phyloP scores from a whole-genome alignment of 2,113 vertebrate species.

The Corythaeola cristata region DNA sequence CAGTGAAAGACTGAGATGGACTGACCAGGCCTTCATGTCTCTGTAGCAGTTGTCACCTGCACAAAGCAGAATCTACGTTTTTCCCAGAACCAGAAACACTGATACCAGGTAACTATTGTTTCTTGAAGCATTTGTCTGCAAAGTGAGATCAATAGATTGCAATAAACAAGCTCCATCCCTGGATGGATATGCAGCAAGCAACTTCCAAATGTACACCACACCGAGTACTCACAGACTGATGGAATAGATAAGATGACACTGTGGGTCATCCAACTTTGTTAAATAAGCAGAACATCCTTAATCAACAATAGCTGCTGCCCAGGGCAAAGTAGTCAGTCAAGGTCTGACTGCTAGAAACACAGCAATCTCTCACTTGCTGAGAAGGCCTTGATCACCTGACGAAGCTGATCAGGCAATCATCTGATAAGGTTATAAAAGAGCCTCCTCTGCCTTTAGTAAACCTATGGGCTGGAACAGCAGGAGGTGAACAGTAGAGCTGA shows the following conservation, averaged over 20 bases:
- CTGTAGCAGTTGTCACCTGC: background rate
- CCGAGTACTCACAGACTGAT: background rate
- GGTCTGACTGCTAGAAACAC: background rate
- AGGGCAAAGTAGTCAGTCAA: background rate
- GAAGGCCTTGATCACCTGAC: background rate
- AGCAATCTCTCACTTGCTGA: background rate
- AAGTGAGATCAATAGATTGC: background rate
- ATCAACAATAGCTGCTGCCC: background rate
- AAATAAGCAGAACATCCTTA: background rate
- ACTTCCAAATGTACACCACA: background rate
- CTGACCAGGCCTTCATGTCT: background rate
- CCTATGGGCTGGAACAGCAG: background rate
- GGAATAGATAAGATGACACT: background rate
- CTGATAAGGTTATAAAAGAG: background rate
- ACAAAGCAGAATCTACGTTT: background rate
- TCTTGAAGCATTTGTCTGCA: background rate
- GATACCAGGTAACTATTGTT: background rate
- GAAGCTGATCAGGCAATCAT: background rate
- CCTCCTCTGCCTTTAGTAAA: background rate
- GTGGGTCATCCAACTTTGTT: background rate
- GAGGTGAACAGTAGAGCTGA: background rate
- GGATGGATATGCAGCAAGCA: background rate
- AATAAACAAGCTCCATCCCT: background rate
- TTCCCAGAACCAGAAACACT: background rate
- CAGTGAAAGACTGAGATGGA: background rate